Evolutionary conservation across 2,888 invertebrate species (phyloP).

Genomic region (Chouioia cunea): DNA sequence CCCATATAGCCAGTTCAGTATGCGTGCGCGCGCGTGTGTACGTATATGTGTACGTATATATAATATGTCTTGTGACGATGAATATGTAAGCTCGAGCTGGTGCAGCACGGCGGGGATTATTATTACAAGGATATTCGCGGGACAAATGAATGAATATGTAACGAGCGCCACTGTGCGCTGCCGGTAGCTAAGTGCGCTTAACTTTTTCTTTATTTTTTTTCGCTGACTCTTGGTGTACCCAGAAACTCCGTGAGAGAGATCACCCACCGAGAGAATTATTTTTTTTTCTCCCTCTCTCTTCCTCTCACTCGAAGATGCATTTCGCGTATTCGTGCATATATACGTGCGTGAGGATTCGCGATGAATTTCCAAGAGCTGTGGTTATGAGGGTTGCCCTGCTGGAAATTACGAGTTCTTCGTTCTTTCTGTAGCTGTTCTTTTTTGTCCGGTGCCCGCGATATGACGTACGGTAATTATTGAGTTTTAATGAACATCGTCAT

Average conservation of each 20-base stretch:
- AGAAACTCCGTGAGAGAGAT: too few species aligned
- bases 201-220: not conserved
- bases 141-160: conserved; percentile 43
- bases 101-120: conserved; percentile 35
- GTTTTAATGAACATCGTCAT: too few species aligned
- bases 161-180: not conserved
- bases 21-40: not conserved
- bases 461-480: too few species aligned
- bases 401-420: too few species aligned
- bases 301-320: not conserved
- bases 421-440: not conserved
- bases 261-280: not conserved
- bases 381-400: too few species aligned
- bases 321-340: too few species aligned
- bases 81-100: conserved; percentile 40
- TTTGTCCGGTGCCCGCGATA: not conserved
- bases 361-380: too few species aligned
- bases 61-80: conserved; percentile 5
- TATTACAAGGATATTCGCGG: conserved; percentile 39
- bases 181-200: conserved; percentile 6
- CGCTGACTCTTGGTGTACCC: too few species aligned
- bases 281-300: not conserved
- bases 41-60: not conserved
- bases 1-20: not conserved
- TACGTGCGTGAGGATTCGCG: too few species aligned